Conservation (phyloP, 2,888 invertebrate genomes). For the Xylota sylvarum region DNA sequence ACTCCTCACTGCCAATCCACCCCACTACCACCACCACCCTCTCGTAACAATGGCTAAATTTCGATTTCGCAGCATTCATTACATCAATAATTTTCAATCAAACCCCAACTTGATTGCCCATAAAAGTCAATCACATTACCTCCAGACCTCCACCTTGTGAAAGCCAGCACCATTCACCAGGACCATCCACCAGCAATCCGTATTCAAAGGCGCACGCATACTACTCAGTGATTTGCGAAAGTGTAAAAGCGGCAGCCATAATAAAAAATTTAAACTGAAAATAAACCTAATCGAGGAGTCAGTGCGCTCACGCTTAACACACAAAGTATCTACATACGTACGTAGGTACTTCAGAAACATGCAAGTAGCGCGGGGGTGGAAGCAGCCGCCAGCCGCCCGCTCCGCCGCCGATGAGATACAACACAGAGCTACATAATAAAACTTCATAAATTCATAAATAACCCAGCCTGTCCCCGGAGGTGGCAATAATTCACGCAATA, state of each 20-base stretch:
- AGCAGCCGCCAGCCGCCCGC: background rate
- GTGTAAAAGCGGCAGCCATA: slow-evolving; percentile 60
- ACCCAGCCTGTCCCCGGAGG: slow-evolving; percentile 75
- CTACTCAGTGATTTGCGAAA: slow-evolving; percentile 47
- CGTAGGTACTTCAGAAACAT: slow-evolving; percentile 39
- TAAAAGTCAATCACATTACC: slow-evolving; percentile 75
- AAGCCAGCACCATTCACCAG: background rate
- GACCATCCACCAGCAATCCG: background rate
- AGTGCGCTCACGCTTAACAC: slow-evolving; percentile 33
- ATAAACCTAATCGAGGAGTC: slow-evolving; percentile 75
- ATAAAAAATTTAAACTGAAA: slow-evolving; percentile 73
- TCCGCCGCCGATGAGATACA: slow-evolving; percentile 17
- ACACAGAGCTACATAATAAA: slow-evolving; percentile 71
- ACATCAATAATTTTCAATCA: slow-evolving; percentile 73
- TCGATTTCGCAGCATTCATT: slow-evolving; percentile 56
- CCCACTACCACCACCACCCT: background rate
- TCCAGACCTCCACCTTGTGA: slow-evolving; percentile 45
- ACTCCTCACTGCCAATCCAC: slow-evolving; percentile 6
- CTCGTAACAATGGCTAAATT: slow-evolving; percentile 51
- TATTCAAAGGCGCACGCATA: slow-evolving; percentile 14
- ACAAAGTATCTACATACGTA: background rate
- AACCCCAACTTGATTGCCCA: slow-evolving; percentile 73
- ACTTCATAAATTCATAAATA: slow-evolving; percentile 77
- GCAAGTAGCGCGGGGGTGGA: slow-evolving; percentile 9
- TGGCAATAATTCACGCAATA: slow-evolving; percentile 77